A percentile compares a stretch with the other conserved stretches of the same genome.
These are phyloP conservation scores for Uloborus plumipes DNA, from an alignment of 2,888 invertebrate species.

Conservation along the genomic window DNA sequence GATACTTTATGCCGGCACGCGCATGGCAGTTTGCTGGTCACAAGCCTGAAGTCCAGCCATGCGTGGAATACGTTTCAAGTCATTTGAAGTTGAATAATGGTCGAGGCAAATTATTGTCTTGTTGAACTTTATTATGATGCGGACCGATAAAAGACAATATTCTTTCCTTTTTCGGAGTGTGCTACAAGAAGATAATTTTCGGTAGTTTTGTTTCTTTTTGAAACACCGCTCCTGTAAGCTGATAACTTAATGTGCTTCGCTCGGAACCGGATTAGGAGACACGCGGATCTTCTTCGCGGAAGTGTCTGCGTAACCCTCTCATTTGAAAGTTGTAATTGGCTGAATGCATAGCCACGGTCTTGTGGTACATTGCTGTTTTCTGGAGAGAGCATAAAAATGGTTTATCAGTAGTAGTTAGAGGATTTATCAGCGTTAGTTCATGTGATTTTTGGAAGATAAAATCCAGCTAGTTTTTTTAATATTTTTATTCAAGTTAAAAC, in stretches of 20 bases:
- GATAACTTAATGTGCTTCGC: conserved; percentile 38
- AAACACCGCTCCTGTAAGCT: conserved; percentile 29
- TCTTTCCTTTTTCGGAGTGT: neutral
- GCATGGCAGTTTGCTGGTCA: conserved; percentile 32
- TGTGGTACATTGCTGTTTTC: neutral
- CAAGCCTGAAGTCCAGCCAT: conserved; percentile 30
- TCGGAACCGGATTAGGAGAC: conserved; percentile 3
- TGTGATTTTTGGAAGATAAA: too few relatives aligned
- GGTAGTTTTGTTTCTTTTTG: conserved; percentile 11
- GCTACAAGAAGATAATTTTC: conserved; percentile 32
- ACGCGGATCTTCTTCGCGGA: conserved; percentile 21
- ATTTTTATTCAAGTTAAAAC: too few relatives aligned
- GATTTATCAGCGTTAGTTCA: too few relatives aligned
- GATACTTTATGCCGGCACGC: conserved; percentile 26
- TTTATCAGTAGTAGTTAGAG: too few relatives aligned
- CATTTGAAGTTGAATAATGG: conserved; percentile 32
- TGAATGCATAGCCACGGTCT: too few relatives aligned
- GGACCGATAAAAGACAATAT: conserved; percentile 17
- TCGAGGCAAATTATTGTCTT: conserved; percentile 16
- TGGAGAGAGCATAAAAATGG: too few relatives aligned
- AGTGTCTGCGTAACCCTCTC: conserved; percentile 19
- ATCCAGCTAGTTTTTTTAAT: too few relatives aligned
- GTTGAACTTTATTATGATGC: conserved; percentile 22
- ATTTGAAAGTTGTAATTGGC: conserved; percentile 30
- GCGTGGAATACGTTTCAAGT: conserved; percentile 17